Conservation (phyloP, 1,140 invertebrate species). For the Chlorops oryzae region DNA sequence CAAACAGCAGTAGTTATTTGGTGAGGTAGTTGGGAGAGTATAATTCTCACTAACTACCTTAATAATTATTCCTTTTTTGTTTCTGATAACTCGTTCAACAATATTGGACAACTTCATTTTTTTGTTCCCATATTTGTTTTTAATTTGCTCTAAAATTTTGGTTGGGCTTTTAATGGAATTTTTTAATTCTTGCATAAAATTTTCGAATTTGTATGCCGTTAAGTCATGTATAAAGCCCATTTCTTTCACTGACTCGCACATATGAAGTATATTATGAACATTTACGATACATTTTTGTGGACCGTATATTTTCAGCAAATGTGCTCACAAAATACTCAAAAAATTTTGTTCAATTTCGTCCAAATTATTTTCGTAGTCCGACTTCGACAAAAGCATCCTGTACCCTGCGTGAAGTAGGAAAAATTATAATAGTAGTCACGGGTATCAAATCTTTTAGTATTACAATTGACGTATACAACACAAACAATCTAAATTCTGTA, state of each 20-base stretch:
- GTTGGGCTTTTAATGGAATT: constrained; percentile 3
- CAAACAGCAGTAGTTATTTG: too few relatives aligned
- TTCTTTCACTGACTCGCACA: constrained; percentile 8
- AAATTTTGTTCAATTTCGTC: constrained; percentile 4
- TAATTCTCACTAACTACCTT: too few relatives aligned
- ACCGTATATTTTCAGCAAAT: background rate
- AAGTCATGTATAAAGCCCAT: constrained; percentile 6
- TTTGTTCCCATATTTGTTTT: too few relatives aligned
- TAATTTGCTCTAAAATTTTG: too few relatives aligned
- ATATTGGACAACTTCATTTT: too few relatives aligned
- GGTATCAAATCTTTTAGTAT: constrained; percentile 11
- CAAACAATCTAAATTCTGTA: constrained; percentile 11
- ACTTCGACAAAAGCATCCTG: constrained; percentile 2
- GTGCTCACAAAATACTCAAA: constrained; percentile 10
- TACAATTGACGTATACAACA: constrained; percentile 9
- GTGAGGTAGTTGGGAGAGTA: too few relatives aligned
- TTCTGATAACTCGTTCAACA: too few relatives aligned
- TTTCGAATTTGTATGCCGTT: constrained; percentile 9
- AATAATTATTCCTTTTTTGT: too few relatives aligned
- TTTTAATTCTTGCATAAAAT: constrained; percentile 1
- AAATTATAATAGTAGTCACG: constrained; percentile 8
- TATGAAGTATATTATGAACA: constrained; percentile 6
- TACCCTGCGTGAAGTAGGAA: constrained; percentile 3
- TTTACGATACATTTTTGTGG: constrained; percentile 4
- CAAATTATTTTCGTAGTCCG: constrained; percentile 3